phyloP scores from a whole-genome alignment of 2,113 vertebrate genomes.

The Helogale parvula region DNA sequence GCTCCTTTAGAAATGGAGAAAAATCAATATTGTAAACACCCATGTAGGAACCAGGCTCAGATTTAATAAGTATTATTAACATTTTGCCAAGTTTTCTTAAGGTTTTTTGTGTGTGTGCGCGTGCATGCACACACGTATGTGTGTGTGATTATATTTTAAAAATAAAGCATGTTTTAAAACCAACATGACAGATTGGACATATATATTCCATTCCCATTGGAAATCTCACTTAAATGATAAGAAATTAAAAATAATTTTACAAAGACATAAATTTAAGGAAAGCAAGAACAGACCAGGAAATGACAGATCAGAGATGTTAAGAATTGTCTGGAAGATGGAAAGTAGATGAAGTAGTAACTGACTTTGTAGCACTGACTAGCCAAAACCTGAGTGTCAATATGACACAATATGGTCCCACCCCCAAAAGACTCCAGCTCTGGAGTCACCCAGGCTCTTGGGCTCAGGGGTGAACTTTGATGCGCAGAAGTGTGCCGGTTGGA shows the following conservation, averaged over 20 bases:
- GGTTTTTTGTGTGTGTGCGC: not conserved
- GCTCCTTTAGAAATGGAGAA: conserved; percentile 28
- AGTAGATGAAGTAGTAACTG: not conserved
- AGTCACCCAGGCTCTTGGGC: not conserved
- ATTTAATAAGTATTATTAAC: not conserved
- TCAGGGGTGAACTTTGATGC: not conserved
- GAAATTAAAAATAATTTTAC: not conserved
- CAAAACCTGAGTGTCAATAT: not conserved
- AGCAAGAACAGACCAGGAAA: not conserved
- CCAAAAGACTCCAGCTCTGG: not conserved
- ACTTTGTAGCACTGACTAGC: not conserved
- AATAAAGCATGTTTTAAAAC: not conserved
- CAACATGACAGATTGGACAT: not conserved
- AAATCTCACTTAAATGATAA: not conserved
- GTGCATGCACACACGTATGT: not conserved
- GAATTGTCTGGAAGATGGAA: not conserved
- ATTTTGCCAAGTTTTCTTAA: not conserved
- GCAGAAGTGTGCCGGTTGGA: not conserved
- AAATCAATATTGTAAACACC: not conserved
- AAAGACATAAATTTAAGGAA: not conserved
- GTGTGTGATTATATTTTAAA: not conserved
- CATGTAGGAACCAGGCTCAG: not conserved
- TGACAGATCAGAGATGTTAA: not conserved
- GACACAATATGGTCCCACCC: rapidly evolving
- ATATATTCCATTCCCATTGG: not conserved